Conservation (phyloP, 1,140 invertebrate species). For the Danaus melanippus region DNA sequence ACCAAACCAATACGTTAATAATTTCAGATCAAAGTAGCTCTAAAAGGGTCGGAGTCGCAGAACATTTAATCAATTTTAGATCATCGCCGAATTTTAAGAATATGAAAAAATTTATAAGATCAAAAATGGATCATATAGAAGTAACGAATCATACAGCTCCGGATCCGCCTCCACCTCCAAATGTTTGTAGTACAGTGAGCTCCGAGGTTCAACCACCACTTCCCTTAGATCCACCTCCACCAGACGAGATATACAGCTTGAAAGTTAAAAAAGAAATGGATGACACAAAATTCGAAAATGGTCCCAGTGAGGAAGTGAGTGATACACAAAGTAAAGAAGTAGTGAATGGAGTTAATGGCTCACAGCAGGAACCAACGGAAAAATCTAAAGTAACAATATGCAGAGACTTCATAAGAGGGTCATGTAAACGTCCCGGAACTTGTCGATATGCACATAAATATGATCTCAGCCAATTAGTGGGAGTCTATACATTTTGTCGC, state of each 20-base stretch:
- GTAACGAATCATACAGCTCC: conserved; percentile 13
- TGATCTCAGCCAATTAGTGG: conserved; percentile 33
- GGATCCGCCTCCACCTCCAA: conserved; percentile 14
- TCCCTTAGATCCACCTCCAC: conserved; percentile 28
- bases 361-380: conserved; percentile 3
- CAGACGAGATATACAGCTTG: conserved; percentile 11
- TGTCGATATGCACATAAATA: conserved; percentile 41
- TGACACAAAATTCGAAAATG: conserved; percentile 22
- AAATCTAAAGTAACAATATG: conserved; percentile 28
- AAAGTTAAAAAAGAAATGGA: conserved; percentile 27
- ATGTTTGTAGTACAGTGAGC: neutral
- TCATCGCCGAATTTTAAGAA: conserved; percentile 45
- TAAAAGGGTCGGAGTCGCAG: conserved; percentile 28
- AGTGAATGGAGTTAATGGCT: neutral
- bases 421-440: conserved; percentile 30
- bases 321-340: neutral
- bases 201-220: conserved; percentile 26
- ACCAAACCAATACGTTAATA: neutral
- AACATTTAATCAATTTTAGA: conserved; percentile 35
- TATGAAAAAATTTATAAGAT: conserved; percentile 55
- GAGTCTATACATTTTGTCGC: conserved; percentile 43
- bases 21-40: conserved; percentile 20
- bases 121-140: conserved; percentile 35
- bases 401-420: conserved; percentile 43
- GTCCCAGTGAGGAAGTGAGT: neutral